Conservation (phyloP, 2,113 vertebrate genomes). For the Neolamprologus sp. region DNA sequence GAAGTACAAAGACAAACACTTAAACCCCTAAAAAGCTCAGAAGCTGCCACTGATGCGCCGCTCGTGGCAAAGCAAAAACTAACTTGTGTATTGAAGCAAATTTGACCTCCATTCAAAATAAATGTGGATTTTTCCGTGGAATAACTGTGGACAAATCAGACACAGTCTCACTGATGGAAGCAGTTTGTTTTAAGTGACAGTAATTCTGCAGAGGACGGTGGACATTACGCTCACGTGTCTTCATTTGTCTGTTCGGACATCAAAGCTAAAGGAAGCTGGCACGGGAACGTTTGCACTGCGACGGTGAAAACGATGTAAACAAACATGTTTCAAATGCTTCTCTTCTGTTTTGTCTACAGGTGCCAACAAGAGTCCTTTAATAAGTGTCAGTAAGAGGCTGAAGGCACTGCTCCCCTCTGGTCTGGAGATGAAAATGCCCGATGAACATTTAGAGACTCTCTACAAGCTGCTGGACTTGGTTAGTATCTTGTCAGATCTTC, state of each 20-base stretch:
- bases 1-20: neutral
- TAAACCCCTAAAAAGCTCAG: neutral
- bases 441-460: conserved; percentile 73
- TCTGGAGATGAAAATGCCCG: conserved; percentile 56
- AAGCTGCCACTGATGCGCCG: neutral
- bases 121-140: accelerated
- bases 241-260: neutral
- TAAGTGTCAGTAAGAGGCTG: conserved; percentile 70
- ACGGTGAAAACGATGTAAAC: neutral
- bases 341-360: conserved; percentile 4
- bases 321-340: neutral
- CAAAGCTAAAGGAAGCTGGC: neutral
- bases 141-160: neutral
- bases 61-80: neutral
- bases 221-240: neutral
- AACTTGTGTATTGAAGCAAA: neutral
- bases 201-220: neutral
- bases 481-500: conserved; percentile 30
- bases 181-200: neutral
- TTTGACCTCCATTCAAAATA: neutral
- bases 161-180: neutral
- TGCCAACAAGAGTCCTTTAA: neutral
- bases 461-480: conserved; percentile 81
- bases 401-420: conserved; percentile 65
- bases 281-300: neutral